Evolutionary conservation across 2,113 vertebrate species (phyloP), one percentile per base, ranked within the genome.

Genomic region (Amblyornis subalaris): DNA sequence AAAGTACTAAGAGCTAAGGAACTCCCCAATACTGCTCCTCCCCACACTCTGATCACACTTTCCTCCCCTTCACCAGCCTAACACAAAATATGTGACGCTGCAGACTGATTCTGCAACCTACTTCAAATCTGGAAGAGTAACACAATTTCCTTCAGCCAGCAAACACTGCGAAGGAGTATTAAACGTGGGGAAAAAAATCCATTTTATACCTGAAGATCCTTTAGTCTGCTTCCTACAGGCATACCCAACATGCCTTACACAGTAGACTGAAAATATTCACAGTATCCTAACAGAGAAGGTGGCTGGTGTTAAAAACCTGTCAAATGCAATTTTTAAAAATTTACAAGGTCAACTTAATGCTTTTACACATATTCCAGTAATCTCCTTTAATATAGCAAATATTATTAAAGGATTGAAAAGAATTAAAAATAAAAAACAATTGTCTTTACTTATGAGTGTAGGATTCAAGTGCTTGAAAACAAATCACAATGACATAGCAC

Each of bases 21-120:
- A 69, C 33, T 69, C 26, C 44, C 14, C 12, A 67, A 1, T 11
- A 54, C 12, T 15, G n/a, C 7, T 71, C 12, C 36, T 47, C 44
- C 12, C 24, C 6, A 4, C 0, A 2, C 14, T 71, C 47, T 44
- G 6, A 62, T n/a, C n/a, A 47, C 8, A 12, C 14, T 13, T 35
- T 42, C 67, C 55, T 50, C 22, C 14, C 29, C 42, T 64, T 93
- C 57, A 75, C 13, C 35, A 90, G 36, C 9, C 31, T 70, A 78
- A 66, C 24, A 64, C 51, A 69, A 66, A 80, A 47, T 3, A 36
- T 2, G 29, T 2, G 25, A 83, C 0, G 0, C 3, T 57, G 28
- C 25, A 74, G 28, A 7, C 31, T 53, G 69, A 51, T 54, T 83
- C 53, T 55, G 50, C 47, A 79, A 64, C 12, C 23, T 55, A 23